phyloP scores from a whole-genome alignment of 2,888 invertebrate species.

The Caenorhabditis doughertyi region DNA sequence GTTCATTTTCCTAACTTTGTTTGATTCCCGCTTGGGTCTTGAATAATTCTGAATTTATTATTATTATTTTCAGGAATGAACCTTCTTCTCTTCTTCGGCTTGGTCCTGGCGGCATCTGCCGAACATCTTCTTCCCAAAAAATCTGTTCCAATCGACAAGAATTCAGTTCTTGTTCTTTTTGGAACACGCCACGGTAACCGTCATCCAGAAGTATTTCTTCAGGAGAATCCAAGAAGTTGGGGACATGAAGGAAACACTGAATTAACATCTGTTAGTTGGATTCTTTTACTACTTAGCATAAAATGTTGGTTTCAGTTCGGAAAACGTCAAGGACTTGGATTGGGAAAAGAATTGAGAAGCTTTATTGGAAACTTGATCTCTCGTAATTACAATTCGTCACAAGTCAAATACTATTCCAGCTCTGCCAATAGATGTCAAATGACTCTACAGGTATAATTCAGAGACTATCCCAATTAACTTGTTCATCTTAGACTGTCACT shows the following conservation, averaged over 20 bases:
- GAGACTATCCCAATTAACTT: not conserved
- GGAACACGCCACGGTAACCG: constrained; percentile 73
- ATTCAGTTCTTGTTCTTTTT: constrained; percentile 52
- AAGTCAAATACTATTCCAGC: constrained; percentile 74
- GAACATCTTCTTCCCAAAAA: constrained; percentile 50
- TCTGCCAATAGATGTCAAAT: constrained; percentile 77
- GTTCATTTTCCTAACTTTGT: no score
- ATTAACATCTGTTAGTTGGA: constrained; percentile 55
- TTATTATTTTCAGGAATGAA: constrained; percentile 32
- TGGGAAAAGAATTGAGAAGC: constrained; percentile 70
- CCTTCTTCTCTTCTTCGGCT: constrained; percentile 20
- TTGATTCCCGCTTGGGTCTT: not conserved
- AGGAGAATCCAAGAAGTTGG: constrained; percentile 69
- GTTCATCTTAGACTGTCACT: constrained; percentile 63
- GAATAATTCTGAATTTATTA: not conserved
- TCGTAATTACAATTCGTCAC: constrained; percentile 65
- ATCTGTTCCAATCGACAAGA: constrained; percentile 50
- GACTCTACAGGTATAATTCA: constrained; percentile 72
- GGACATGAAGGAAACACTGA: constrained; percentile 74
- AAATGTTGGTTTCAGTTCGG: constrained; percentile 71
- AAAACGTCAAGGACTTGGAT: constrained; percentile 72
- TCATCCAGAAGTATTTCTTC: constrained; percentile 70
- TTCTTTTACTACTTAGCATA: not conserved
- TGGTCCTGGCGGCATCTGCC: constrained; percentile 9
- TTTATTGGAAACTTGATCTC: constrained; percentile 66